Evolutionary conservation across 2,113 vertebrate genomes (phyloP).

Genomic region (Psittacus erithacus): DNA sequence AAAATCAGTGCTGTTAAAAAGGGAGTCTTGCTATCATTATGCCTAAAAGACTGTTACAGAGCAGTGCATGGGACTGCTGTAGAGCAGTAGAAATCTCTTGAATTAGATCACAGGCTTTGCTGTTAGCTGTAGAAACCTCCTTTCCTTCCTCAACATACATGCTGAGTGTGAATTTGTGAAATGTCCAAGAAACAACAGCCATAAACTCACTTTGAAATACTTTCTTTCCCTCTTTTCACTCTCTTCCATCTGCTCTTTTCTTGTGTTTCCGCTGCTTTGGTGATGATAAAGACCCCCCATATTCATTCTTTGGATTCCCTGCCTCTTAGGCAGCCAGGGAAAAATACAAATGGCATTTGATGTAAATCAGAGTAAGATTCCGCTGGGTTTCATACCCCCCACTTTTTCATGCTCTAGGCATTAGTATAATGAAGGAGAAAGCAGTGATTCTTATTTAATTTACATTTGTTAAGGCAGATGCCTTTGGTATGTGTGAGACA

Average conservation of each 20-base stretch:
- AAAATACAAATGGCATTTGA: not conserved
- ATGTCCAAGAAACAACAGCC: not conserved
- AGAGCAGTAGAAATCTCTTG: not conserved
- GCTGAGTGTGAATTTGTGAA: not conserved
- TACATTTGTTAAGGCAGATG: not conserved
- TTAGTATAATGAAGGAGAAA: not conserved
- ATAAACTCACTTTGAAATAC: not conserved
- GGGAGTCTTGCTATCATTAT: not conserved
- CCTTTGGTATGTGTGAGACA: not conserved
- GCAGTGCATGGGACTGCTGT: not conserved
- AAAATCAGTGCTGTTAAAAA: not conserved
- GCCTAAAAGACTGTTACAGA: not conserved
- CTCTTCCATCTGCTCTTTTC: conserved; percentile 10
- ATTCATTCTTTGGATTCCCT: not conserved
- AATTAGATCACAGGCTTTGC: not conserved
- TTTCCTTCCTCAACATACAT: not conserved
- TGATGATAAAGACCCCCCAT: not conserved
- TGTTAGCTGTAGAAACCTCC: not conserved
- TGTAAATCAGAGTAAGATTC: conserved; percentile 13
- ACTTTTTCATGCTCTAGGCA: not conserved
- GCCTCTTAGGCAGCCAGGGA: not conserved
- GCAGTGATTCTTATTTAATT: not conserved
- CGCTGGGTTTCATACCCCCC: fast-evolving
- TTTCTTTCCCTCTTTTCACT: not conserved
- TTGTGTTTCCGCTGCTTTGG: not conserved